A percentile compares a stretch with the other conserved stretches of the same genome.
Conservation (phyloP, 2,888 invertebrate species). For the Chalcis sispes region DNA sequence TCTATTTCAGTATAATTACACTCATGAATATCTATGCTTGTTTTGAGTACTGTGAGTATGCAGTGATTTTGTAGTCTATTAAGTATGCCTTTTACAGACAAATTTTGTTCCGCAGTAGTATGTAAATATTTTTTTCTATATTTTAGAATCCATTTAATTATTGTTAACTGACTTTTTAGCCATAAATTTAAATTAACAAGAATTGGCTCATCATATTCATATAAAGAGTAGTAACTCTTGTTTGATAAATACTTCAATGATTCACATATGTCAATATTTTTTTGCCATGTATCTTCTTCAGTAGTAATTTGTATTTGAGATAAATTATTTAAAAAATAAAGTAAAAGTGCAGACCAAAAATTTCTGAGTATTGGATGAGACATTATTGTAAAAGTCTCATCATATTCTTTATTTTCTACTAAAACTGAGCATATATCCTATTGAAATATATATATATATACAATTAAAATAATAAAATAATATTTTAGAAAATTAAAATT, state of each 20-base stretch:
- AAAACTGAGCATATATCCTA: constrained; percentile 68
- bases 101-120: constrained; percentile 50
- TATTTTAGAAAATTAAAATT: too few relatives aligned
- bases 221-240: constrained; percentile 60
- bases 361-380: constrained; percentile 61
- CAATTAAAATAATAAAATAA: constrained; percentile 7
- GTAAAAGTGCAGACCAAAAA: constrained; percentile 68
- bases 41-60: constrained; percentile 66
- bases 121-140: constrained; percentile 23
- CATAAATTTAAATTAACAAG: constrained; percentile 59
- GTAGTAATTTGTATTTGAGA: constrained; percentile 57
- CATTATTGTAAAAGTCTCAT: constrained; percentile 64
- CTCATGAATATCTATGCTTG: constrained; percentile 67
- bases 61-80: constrained; percentile 63
- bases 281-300: constrained; percentile 56
- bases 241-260: constrained; percentile 65
- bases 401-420: constrained; percentile 61
- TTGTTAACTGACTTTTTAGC: constrained; percentile 62
- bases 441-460: constrained; percentile 51
- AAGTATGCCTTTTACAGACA: constrained; percentile 65
- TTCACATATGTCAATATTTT: constrained; percentile 59
- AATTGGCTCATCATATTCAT: constrained; percentile 58
- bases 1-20: constrained; percentile 62
- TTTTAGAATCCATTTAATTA: constrained; percentile 66
- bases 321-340: constrained; percentile 65